Evolutionary conservation across 2,888 invertebrate genomes (phyloP).

Genomic region (Dugesia japonica): DNA sequence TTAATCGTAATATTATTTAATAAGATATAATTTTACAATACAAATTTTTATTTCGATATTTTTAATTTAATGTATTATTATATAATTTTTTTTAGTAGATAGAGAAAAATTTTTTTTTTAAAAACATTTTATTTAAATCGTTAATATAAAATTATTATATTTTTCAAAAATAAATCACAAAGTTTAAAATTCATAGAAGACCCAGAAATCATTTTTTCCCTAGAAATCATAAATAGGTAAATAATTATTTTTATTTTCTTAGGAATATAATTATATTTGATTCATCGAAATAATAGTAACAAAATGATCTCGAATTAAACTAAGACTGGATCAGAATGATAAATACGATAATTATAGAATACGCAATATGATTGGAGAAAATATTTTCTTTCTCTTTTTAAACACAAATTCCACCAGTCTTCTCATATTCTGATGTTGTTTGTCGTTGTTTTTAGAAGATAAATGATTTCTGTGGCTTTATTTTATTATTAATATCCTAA

Average conservation of each 20-base stretch:
- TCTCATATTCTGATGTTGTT: background rate
- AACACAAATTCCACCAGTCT: conserved; percentile 1
- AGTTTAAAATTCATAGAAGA: background rate
- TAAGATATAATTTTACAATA: too few relatives aligned
- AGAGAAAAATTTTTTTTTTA: too few relatives aligned
- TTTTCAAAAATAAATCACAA: background rate
- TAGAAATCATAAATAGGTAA: background rate
- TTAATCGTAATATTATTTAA: too few relatives aligned
- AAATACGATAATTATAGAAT: background rate
- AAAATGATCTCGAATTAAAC: conserved; percentile 10
- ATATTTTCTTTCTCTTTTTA: background rate
- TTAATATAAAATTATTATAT: too few relatives aligned
- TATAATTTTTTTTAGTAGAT: too few relatives aligned
- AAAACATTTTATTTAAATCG: background rate
- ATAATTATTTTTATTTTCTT: background rate
- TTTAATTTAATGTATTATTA: too few relatives aligned
- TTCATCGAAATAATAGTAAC: conserved; percentile 10
- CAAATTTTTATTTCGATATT: too few relatives aligned
- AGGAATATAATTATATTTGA: conserved; percentile 4
- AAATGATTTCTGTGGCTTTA: conserved; percentile 8
- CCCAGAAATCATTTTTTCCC: background rate
- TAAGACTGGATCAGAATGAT: conserved; percentile 5
- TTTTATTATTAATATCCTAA: background rate
- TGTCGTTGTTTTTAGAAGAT: conserved; percentile 8
- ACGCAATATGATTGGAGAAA: background rate